These are phyloP conservation scores for Etheostoma perlongum DNA, from an alignment of 2,797 vertebrate genomes.

Conservation along the genomic window DNA sequence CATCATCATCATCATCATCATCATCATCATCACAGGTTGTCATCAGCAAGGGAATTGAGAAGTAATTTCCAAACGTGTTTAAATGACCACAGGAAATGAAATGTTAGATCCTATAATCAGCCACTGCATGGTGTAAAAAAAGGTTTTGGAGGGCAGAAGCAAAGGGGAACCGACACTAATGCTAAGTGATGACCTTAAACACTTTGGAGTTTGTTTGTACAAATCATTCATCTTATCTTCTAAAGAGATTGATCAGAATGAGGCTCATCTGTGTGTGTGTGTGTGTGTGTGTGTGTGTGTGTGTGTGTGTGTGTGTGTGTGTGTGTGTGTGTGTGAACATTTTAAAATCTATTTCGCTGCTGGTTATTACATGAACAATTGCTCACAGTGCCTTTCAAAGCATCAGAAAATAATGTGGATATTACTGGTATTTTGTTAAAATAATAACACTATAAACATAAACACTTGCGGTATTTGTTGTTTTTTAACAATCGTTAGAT, in stretches of 20 bases:
- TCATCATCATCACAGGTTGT: conserved; percentile 62
- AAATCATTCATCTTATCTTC: conserved; percentile 65
- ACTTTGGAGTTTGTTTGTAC: conserved; percentile 74
- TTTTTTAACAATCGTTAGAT: background rate
- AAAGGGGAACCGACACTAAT: conserved; percentile 58
- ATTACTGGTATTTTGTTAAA: background rate
- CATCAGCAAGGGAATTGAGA: conserved; percentile 77
- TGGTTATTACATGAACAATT: conserved; percentile 19
- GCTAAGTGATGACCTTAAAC: conserved; percentile 76
- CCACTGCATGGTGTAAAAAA: conserved; percentile 48
- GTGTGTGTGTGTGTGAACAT: background rate
- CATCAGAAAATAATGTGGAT: background rate
- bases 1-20: conserved; percentile 67
- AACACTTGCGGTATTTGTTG: background rate
- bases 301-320: conserved; percentile 11
- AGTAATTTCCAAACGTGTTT: conserved; percentile 81
- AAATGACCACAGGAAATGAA: conserved; percentile 81
- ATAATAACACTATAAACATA: conserved; percentile 16
- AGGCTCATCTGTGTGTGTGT: conserved; percentile 6
- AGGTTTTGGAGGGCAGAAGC: conserved; percentile 64
- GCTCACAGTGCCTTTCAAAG: background rate
- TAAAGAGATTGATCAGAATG: conserved; percentile 52
- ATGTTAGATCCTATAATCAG: conserved; percentile 73
- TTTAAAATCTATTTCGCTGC: conserved; percentile 1
- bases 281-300: conserved; percentile 13